Evolutionary conservation across 2,113 vertebrate species (phyloP).

Genomic region (Gasterosteus aculeatus): DNA sequence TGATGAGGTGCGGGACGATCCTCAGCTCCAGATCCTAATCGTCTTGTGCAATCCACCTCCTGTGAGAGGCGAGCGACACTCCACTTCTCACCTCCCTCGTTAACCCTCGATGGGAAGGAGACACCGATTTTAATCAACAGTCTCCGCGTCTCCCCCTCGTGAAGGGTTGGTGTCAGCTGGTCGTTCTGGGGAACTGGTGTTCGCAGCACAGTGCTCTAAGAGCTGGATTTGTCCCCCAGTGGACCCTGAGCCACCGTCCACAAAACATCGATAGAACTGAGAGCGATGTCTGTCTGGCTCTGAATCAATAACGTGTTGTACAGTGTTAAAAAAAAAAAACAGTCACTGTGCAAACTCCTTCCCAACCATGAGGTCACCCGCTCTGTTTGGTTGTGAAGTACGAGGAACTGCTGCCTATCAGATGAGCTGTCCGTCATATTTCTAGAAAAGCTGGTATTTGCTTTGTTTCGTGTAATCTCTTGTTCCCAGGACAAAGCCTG

Average conservation of each 20-base stretch:
- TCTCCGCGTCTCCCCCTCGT: neutral
- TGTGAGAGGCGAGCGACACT: neutral
- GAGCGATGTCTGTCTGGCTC: neutral
- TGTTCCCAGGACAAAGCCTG: neutral
- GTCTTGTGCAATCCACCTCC: conserved; percentile 13
- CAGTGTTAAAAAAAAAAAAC: neutral
- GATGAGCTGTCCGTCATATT: neutral
- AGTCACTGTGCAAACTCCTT: neutral
- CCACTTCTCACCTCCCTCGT: conserved; percentile 29
- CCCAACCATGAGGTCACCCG: neutral
- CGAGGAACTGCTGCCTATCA: neutral
- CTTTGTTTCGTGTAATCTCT: neutral
- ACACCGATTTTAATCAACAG: conserved; percentile 23
- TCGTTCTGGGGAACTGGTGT: neutral
- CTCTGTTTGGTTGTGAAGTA: neutral
- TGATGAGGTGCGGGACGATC: neutral
- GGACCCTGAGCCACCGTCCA: neutral
- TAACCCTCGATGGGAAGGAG: conserved; percentile 27
- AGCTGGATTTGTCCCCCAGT: conserved; percentile 7
- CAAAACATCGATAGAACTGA: conserved; percentile 29
- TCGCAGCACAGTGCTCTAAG: conserved; percentile 7
- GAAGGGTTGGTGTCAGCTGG: conserved; percentile 13
- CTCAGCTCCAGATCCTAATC: conserved; percentile 21
- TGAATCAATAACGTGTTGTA: no score
- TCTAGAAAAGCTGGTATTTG: neutral